Evolutionary conservation across 2,113 vertebrate genomes (phyloP).

Genomic region (Hassar affinis): DNA sequence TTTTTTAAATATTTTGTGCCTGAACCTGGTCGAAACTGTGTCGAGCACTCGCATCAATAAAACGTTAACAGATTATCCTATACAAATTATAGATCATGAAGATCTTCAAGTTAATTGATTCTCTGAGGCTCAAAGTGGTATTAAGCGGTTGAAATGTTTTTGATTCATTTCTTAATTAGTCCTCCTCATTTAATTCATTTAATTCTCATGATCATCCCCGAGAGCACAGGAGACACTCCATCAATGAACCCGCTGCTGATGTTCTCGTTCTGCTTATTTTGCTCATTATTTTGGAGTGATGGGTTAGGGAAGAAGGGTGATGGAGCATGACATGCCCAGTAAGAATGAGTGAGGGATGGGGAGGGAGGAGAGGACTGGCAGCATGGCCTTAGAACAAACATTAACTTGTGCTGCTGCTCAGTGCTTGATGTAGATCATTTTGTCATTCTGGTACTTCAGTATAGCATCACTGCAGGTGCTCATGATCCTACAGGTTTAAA

Average conservation of each 20-base stretch:
- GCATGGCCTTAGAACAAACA: not conserved
- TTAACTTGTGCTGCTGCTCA: not conserved
- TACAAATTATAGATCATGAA: not conserved
- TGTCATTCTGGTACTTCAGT: not conserved
- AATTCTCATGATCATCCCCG: conserved; percentile 50
- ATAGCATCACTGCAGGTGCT: not conserved
- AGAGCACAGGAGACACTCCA: conserved; percentile 53
- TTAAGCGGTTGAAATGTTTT: conserved; percentile 45
- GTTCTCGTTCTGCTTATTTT: conserved; percentile 68
- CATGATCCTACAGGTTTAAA: not conserved
- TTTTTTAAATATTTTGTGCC: not conserved
- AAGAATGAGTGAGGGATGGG: conserved; percentile 42
- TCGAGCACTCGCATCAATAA: too few species aligned
- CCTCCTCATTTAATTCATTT: conserved; percentile 58
- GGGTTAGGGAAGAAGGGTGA: conserved; percentile 60
- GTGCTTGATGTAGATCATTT: not conserved
- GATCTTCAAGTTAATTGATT: not conserved
- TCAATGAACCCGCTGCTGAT: conserved; percentile 65
- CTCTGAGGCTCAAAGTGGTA: not conserved
- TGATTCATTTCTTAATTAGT: conserved; percentile 60
- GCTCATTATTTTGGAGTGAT: conserved; percentile 66
- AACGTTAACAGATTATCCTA: not conserved
- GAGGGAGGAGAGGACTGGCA: conserved; percentile 11
- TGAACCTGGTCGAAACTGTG: not conserved
- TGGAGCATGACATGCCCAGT: conserved; percentile 62